Base-by-base conservation (phyloP, 2,888 invertebrate species). In the Anodontia alba region DNA sequence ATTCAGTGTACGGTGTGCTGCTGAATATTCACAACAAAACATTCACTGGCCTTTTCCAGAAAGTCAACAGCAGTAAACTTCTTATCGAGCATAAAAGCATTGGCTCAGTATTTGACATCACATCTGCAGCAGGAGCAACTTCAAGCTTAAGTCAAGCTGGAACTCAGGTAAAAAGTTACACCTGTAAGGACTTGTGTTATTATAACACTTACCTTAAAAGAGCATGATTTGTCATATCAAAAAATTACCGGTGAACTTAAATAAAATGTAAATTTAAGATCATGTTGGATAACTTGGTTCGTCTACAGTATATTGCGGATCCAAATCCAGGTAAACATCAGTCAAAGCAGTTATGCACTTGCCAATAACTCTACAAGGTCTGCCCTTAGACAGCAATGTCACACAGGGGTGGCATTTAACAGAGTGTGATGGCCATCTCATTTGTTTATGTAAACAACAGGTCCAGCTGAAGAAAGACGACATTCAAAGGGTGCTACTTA, bases 271-370 rank as follows among this genome's bases (percentile, higher is more conserved):
- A 77, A 66, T 43, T 38, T 77, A 10, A 46, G 81, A 66, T 36
- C 31, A 77, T 81, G 76, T 26, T 81, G 49, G 77, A 81, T 49
- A 77, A 80, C 36, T 70, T 80, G 46, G 80, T 76, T n/a, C 57
- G 80, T 15, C 66, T 76, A 15, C 73, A 73, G 31, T 76, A 62
- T 38, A 62, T 76, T 42, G 70, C 76, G 0, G 76, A 80, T 70
- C 80, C 76, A 10, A 73, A 80, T 29, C 80, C 76, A 23, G 76
- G 80, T 20, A 76, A 76, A 38, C 73, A 73, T 23, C 73, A 73
- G 49, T 57, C 68, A 17, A 76, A 78, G 36, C 83, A 83, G 57
- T 36, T 80, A n/a, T 83, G 83, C 29, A 83, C n/a, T 69, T 83
- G 38, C 83, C 80, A 8, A 78, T 83, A 7, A 83, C 83, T 12